Conservation (phyloP, 2,797 vertebrate species). For the Myotis pilosus region DNA sequence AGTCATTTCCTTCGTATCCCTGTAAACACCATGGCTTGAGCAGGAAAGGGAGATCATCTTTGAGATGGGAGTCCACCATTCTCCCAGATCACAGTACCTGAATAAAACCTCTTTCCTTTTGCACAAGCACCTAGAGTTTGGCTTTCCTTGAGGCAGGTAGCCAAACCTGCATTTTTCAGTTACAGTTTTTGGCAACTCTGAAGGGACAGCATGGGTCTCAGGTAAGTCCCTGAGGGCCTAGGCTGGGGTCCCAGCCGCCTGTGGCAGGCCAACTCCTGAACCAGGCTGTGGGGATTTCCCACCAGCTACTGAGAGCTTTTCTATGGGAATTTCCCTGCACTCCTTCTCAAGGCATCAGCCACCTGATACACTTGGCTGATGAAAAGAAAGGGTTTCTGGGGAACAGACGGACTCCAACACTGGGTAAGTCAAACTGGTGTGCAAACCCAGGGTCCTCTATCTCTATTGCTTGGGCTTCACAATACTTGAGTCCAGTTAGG, state of each 20-base stretch:
- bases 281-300: not conserved
- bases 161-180: not conserved
- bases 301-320: not conserved
- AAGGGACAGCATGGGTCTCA: not conserved
- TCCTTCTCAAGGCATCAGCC: not conserved
- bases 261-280: not conserved
- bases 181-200: not conserved
- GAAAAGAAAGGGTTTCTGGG: not conserved
- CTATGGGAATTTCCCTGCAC: not conserved
- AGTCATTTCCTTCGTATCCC: not conserved
- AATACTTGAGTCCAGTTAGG: not conserved
- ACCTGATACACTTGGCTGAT: not conserved
- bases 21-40: not conserved
- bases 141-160: not conserved
- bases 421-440: not conserved
- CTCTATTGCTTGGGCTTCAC: not conserved
- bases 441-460: not conserved
- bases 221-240: not conserved
- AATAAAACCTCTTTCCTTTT: not conserved
- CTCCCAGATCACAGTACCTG: not conserved
- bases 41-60: not conserved
- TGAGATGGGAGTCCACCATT: not conserved
- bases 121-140: not conserved
- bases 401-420: not conserved
- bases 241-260: not conserved